Conservation (phyloP, 2,797 vertebrate genomes). For the Tapirus indicus region DNA sequence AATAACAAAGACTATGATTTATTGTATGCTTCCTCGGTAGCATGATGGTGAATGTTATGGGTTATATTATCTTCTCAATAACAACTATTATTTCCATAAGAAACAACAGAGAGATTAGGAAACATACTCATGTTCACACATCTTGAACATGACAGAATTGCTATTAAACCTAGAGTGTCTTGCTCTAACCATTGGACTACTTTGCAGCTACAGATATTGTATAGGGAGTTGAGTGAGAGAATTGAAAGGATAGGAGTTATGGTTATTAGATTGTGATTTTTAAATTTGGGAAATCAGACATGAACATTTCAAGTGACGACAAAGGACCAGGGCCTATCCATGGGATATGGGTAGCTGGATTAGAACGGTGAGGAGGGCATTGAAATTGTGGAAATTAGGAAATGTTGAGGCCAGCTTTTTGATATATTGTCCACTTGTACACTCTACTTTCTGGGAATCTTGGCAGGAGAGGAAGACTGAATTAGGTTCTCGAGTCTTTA, state of each 20-base stretch:
- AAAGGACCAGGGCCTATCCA: neutral
- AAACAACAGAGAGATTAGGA: constrained; percentile 26
- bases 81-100: constrained; percentile 3
- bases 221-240: neutral
- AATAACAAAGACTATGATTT: neutral
- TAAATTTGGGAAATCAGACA: neutral
- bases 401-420: neutral
- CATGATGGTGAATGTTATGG: neutral
- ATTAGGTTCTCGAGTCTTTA: neutral
- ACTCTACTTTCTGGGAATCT: neutral
- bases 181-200: neutral
- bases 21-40: neutral
- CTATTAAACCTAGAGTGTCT: neutral
- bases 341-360: neutral
- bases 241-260: neutral
- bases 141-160: neutral
- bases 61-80: neutral
- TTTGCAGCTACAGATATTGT: neutral
- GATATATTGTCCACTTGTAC: neutral
- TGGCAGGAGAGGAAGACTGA: neutral
- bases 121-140: neutral
- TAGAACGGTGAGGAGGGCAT: neutral
- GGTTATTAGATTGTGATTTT: neutral
- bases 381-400: neutral
- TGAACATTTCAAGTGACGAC: neutral